Evolutionary conservation across 2,797 vertebrate species (phyloP), one percentile per base, ranked within the genome.

Genomic region (Rhynchonycteris naso): DNA sequence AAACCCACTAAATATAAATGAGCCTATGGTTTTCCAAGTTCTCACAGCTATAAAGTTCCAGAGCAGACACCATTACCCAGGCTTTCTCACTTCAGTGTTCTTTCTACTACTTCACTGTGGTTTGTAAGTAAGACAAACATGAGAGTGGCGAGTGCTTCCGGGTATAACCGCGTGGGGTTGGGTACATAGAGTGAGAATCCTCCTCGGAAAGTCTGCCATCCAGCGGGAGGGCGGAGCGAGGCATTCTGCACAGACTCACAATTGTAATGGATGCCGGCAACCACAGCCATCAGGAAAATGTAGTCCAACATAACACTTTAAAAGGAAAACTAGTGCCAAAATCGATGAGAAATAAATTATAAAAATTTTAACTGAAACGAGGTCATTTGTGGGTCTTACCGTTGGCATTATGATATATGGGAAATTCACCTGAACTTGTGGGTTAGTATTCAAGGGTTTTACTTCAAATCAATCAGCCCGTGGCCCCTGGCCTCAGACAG

Each of bases 151-250:
- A 1, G 5, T 18, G 10, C 9, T 65, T 9, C 18, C 1, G 24
- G 1, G 19, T 0, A 7, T 10, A 78, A 30, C 30, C n/a, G 43
- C 61, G 10, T 1, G 7, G 68, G 22, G 1, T 10, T 11, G 10
- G 2, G 30, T 1, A 47, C 6, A 4, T 24, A n/a, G 50, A 68
- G 3, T 4, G 7, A n/a, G 4, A 21, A 56, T 28, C 22, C 30
- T 11, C 61, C 13, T 4, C 5, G 13, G 16, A 11, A n/a, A 12
- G 2, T 4, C 43, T 88, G 56, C 68, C 2, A 15, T 24, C 13
- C 19, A 30, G 24, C 3, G 28, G 9, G 52, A 13, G 12, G 6
- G 15, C 6, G 10, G 8, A 24, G 19, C 7, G 33, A 59, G 15
- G 2, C 13, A 6, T 2, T 19, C 26, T 1, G 21, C 11, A 56